Conservation (phyloP, 2,797 vertebrate genomes). For the Carcharodon carcharias region DNA sequence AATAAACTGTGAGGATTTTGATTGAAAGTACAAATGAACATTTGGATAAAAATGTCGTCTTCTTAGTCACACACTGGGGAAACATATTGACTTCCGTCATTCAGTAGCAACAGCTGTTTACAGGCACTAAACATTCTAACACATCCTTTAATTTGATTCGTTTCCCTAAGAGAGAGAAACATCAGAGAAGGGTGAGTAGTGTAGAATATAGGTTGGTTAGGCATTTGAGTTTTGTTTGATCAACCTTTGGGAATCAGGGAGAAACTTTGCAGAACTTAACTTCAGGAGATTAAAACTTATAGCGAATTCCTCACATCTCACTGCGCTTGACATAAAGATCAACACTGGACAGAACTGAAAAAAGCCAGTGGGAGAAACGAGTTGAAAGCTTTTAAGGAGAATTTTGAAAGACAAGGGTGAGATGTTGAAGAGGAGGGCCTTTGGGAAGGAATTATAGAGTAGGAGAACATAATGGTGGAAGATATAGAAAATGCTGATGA, state of each 20-base stretch:
- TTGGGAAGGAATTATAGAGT: background rate
- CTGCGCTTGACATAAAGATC: background rate
- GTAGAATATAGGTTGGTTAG: background rate
- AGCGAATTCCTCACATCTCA: background rate
- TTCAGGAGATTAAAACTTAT: background rate
- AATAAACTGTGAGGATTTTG: constrained; percentile 28
- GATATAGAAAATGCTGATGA: background rate
- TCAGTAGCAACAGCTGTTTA: background rate
- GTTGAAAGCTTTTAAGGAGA: background rate
- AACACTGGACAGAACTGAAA: background rate
- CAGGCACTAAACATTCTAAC: background rate
- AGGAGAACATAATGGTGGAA: background rate
- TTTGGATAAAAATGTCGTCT: background rate
- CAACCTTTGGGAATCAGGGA: no score
- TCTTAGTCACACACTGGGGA: background rate
- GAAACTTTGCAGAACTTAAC: background rate
- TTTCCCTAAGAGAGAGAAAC: background rate
- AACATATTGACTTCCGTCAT: background rate
- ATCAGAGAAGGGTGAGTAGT: background rate
- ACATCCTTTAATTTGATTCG: background rate
- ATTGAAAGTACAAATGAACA: constrained; percentile 31
- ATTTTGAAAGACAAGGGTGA: background rate
- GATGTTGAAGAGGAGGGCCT: background rate
- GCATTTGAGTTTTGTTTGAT: background rate
- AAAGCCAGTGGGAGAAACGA: background rate